Base-by-base conservation (phyloP, 1,140 invertebrate species). In the Phymorhynchus buccinoides region DNA sequence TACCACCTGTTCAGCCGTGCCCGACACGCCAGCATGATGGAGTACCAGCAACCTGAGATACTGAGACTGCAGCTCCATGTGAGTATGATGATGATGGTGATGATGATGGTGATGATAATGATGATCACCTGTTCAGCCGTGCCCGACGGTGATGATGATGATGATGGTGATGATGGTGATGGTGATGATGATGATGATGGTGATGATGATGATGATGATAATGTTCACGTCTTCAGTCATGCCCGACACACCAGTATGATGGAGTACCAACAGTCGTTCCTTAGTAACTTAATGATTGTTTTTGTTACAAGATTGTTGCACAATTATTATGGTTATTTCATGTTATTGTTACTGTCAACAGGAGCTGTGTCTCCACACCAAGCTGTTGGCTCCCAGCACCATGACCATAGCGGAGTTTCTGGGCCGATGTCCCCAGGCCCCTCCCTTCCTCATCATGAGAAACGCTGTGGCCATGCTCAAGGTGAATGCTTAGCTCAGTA, bases 361-460 rank as follows among this genome's bases (percentile, higher is more conserved):
- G 94, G 97, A 99, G 91, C 93, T 99, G n/a, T 99, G 98, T 91
- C 94, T 99, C 0, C 96, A 97, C 87, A 96, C 97, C 0, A 98
- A 98, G 93, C 95, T 97, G 82, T 94, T 98, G 37, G 96, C 97
- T 12, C 95, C 96, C 0, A 94, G 95, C 3, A 96, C 96, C 89
- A 96, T 95, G 62, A 95, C 96, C 9, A 97, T 99, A 86, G 95
- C 96, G 62, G 96, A 96, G 90, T 98, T 97, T 92, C 91, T 99
- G 30, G 94, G 95, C 22, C 94, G 95, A 93, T 97, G 97, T 7
- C 94, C 97, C 1, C 97, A 99, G 90, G 96, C 97, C 7, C 98
- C 98, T 0, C 90, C 96, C 0, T 95, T 95, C 85, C 90, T 96
- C 42, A 95, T 97, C 3, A 96, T 97, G 0, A 94, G 95, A 77